phyloP scores from a whole-genome alignment of 1,140 invertebrate genomes.

The Ceratina australensis region DNA sequence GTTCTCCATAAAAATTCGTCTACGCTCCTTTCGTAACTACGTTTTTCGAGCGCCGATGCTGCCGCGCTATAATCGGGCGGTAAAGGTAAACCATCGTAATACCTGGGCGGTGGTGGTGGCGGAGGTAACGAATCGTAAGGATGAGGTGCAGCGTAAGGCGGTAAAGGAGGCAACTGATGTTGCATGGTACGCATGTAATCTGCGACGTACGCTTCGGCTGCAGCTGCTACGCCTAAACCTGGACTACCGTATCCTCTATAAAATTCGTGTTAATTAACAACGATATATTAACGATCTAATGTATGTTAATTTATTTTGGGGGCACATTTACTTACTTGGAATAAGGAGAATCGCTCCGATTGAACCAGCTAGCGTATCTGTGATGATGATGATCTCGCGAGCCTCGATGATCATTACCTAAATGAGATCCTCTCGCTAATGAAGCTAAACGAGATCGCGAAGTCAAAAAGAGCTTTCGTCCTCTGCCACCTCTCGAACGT shows the following conservation, averaged over 20 bases:
- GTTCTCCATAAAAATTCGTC: conserved; percentile 95
- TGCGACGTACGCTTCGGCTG: conserved; percentile 87
- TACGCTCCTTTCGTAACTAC: conserved; percentile 93
- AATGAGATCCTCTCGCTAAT: conserved; percentile 73
- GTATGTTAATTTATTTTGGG: not conserved
- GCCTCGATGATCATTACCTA: conserved; percentile 69
- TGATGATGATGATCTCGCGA: conserved; percentile 72
- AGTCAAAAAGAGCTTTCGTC: conserved; percentile 75
- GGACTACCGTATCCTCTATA: conserved; percentile 73
- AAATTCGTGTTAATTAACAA: conserved; percentile 34
- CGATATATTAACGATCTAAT: not conserved
- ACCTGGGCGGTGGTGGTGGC: conserved; percentile 83
- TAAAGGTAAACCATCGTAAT: conserved; percentile 88
- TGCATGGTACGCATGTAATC: conserved; percentile 91
- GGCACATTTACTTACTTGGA: conserved; percentile 66
- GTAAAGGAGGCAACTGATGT: conserved; percentile 87
- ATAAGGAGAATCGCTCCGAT: conserved; percentile 73
- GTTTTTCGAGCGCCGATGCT: conserved; percentile 84
- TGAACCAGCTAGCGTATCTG: conserved; percentile 74
- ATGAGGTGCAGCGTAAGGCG: conserved; percentile 84
- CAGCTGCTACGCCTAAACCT: conserved; percentile 81
- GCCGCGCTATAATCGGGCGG: conserved; percentile 81
- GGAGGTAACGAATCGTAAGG: conserved; percentile 87
- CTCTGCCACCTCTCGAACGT: conserved; percentile 79
- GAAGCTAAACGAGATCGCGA: conserved; percentile 78